Conservation (phyloP, 1,140 invertebrate species). For the Drosophila paulistorum region DNA sequence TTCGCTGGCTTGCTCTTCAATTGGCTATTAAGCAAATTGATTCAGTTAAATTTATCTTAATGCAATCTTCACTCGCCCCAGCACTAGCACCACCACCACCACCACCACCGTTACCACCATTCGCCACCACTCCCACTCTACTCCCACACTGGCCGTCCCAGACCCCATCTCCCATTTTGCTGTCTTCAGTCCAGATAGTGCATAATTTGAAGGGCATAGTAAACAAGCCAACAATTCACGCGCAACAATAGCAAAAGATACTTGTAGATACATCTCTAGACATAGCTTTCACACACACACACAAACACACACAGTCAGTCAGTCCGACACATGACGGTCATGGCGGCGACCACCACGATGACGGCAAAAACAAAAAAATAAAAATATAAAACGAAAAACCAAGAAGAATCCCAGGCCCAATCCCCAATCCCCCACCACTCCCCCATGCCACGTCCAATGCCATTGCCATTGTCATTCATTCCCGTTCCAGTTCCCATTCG, state of each 20-base stretch:
- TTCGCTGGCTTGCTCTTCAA: slow-evolving; percentile 74
- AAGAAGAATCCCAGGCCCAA: slow-evolving; percentile 46
- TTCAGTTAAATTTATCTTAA: slow-evolving; percentile 83
- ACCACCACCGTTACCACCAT: background rate
- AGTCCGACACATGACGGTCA: slow-evolving; percentile 63
- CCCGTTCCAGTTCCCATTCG: slow-evolving; percentile 5
- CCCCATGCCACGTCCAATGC: slow-evolving; percentile 47
- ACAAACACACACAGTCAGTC: slow-evolving; percentile 2
- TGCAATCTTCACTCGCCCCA: slow-evolving; percentile 74
- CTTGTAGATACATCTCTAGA: slow-evolving; percentile 51
- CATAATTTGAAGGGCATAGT: slow-evolving; percentile 81
- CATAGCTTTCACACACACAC: background rate
- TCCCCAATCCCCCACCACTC: slow-evolving; percentile 37
- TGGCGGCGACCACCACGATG: slow-evolving; percentile 20
- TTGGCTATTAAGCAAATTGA: slow-evolving; percentile 83
- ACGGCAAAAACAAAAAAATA: slow-evolving; percentile 41
- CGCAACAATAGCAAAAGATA: slow-evolving; percentile 68
- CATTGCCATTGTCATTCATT: slow-evolving; percentile 57
- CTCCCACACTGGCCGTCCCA: background rate
- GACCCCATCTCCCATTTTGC: background rate
- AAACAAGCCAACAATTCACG: slow-evolving; percentile 80
- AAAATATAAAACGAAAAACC: slow-evolving; percentile 24
- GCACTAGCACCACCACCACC: slow-evolving; percentile 21
- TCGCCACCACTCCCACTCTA: background rate
- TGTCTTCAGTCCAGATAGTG: slow-evolving; percentile 56